Base-by-base conservation (phyloP, 2,113 vertebrate species). In the Empidonax traillii region DNA sequence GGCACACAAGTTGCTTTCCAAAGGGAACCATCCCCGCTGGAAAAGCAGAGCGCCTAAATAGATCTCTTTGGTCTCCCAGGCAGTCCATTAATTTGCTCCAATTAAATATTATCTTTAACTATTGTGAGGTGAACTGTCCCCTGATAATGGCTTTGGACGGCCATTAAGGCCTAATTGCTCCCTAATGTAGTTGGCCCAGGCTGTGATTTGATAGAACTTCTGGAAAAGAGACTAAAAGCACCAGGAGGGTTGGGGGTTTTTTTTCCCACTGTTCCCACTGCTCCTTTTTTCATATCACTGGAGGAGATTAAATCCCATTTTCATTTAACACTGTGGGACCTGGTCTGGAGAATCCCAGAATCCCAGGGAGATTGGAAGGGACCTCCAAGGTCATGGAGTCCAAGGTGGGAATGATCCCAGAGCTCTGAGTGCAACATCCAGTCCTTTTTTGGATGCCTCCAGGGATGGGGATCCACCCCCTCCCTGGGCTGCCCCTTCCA, bases 21-120 rank as follows among this genome's bases (percentile, higher is more conserved):
- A 94, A 97, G 95, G 97, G 96, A 97, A 97, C 95, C 90, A 95
- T 96, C 95, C 41, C 89, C 95, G 31, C 91, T 91, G 96, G 96
- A 95, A 97, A 97, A 98, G 80, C 97, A 97, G 96, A 97, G 94
- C 97, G 95, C 94, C 98, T 97, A 95, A 98, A 97, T 95, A 97
- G 97, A 98, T 98, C 96, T 98, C 97, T 97, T 98, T 97, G 98
- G 98, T 98, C 98, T 98, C 97, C 85, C 97, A 97, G 96, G 97
- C 97, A 97, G 98, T 97, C 98, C 98, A 98, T 99, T 99, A 98
- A 98, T 98, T 98, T 98, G 98, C 97, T 97, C 97, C 98, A 99
- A 99, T 99, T 98, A 99, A 99, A 99, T 98, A 98, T 98, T 98
- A 99, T 99, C 98, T 98, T 99, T 98, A 98, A 99, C 99, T 99